Conservation (phyloP, 2,888 invertebrate species). For the Trachelus tabidus region DNA sequence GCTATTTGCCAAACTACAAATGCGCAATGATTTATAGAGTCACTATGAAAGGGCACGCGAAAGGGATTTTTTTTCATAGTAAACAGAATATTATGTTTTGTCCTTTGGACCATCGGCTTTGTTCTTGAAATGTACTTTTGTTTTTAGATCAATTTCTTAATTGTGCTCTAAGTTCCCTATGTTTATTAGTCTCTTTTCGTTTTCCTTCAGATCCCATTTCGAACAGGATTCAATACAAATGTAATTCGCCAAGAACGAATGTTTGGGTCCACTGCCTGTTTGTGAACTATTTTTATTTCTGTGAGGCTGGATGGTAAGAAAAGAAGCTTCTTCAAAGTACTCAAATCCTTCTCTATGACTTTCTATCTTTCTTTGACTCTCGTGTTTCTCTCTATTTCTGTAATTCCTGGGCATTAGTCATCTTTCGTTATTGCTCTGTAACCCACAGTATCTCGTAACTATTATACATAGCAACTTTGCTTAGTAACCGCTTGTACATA, state of each 20-base stretch:
- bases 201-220: background rate
- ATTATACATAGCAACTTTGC: background rate
- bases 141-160: background rate
- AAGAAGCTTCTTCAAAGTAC: background rate
- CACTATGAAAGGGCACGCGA: background rate
- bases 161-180: background rate
- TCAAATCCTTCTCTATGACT: background rate
- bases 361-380: background rate
- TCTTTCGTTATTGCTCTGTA: background rate
- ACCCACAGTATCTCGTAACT: background rate
- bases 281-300: background rate
- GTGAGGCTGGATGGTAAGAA: background rate
- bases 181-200: background rate
- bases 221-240: background rate
- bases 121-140: background rate
- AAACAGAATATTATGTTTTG: background rate
- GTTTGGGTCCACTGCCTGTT: background rate
- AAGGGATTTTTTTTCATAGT: background rate
- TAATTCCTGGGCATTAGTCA: background rate
- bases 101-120: background rate
- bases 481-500: background rate
- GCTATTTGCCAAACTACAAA: constrained; percentile 53
- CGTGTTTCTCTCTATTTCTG: background rate
- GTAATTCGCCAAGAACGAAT: background rate
- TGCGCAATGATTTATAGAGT: constrained; percentile 37